Base-by-base conservation (phyloP, 2,113 vertebrate genomes). In the Sylvietta virens region DNA sequence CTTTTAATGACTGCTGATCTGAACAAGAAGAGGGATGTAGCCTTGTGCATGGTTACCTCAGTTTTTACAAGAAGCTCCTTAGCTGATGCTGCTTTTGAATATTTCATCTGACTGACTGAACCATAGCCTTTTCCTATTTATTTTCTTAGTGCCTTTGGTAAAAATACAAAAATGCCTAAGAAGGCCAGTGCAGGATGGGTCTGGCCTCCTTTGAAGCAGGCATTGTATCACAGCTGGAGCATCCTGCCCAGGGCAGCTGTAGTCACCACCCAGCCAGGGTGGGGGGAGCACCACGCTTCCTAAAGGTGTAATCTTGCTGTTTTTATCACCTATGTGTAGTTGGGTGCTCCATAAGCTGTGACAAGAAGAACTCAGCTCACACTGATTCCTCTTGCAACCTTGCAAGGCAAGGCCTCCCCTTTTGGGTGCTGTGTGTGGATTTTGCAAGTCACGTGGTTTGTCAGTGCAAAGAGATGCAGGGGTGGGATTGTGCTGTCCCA, bases 191-290 rank as follows among this genome's bases (percentile, higher is more conserved):
- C 28, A 82, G n/a, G 13, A 6, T 80, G 74, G 14, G 6, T 53
- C 27, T 27, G 17, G 4, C 10, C 23, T 31, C 9, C 13, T 57
- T 69, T 3, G 6, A 73, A 77, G 12, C 4, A 27, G 64, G 35
- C 11, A 28, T 6, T 57, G 15, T 12, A 6, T 6, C 1, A 5
- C 66, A 88, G 27, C 44, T 27, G 54, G 15, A 45, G 67, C 51
- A 40, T 8, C 72, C 67, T 56, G 30, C 7, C 57, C 28, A 5
- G n/a, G 40, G 28, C 47, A 47, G 35, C n/a, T 53, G 31, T 2
- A 11, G 53, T 33, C 44, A 51, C 27, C 11, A 9, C 13, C 13
- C 1, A 11, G 33, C 1, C 0, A 11, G 7, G 5, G 12, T 15
- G 11, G 9, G 9, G 15, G 11, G 20, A 65, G 19, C n/a, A 76